Evolutionary conservation across 2,797 vertebrate species (phyloP), one percentile per base, ranked within the genome.

Genomic region (Halcyon badia): DNA sequence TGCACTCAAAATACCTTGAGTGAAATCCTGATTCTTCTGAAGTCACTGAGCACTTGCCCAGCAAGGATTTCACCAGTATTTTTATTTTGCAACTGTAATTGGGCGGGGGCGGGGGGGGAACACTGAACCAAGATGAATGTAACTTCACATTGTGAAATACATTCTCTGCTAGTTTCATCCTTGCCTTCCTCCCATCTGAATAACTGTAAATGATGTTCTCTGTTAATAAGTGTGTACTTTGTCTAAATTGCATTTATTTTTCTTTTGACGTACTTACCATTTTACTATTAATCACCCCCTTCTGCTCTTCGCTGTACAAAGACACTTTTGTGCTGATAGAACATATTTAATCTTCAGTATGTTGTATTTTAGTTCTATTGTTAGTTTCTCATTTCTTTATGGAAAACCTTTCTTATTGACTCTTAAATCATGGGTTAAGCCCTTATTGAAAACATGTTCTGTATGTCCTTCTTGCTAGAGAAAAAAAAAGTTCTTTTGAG

Each of bases 371-470:
- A 96, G 84, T 92, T 96, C 91, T 86, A 89, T 94, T 94, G 87
- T 94, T 95, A 68, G 62, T 86, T 87, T 94, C 76, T 85, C 71
- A 90, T 96, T 96, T 90, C 85, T 97, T 95, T 94, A 92, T 93
- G 92, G 93, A 93, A 96, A 92, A 87, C 61, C 81, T 94, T 90
- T 92, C 94, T 88, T 83, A 93, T 90, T 93, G 92, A 85, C 90
- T 97, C 93, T 88, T 97, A 96, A 96, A 97, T 96, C 92, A 96
- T 51, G 75, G 84, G 84, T 95, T 96, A 97, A 96, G 76, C 75
- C 68, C 87, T 84, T 86, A 96, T 86, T 94, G 87, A 96, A 97
- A 97, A 93, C 90, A 89, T 42, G 20, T 83, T 97, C 75, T 93
- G 14, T 79, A 95, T 56, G 31, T 87, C 81, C 79, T 80, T 89